These are phyloP conservation scores for Pseudoatta argentina DNA, from an alignment of 1,140 invertebrate species.

Conservation along the genomic window DNA sequence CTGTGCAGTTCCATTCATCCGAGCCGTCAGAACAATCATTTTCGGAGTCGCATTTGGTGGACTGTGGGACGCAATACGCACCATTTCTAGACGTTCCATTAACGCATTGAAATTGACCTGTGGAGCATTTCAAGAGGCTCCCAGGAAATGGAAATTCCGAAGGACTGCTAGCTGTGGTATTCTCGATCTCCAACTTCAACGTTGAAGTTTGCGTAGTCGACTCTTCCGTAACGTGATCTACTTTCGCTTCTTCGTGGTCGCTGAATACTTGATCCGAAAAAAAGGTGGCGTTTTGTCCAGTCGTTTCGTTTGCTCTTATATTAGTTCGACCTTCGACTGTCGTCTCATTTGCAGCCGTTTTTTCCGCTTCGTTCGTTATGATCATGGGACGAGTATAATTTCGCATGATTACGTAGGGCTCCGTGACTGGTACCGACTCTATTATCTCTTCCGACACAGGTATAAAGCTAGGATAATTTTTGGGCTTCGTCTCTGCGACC, in stretches of 20 bases:
- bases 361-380: background rate
- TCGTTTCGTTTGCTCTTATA: constrained; percentile 16
- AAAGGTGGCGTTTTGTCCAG: background rate
- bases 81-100: constrained; percentile 88
- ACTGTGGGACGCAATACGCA: constrained; percentile 87
- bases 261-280: constrained; percentile 11
- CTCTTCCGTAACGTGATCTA: constrained; percentile 28
- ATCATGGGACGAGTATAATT: constrained; percentile 47
- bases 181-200: constrained; percentile 4
- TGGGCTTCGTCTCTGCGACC: background rate
- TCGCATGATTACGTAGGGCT: constrained; percentile 59
- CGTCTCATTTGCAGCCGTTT: background rate
- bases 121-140: constrained; percentile 87
- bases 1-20: constrained; percentile 88
- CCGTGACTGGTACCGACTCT: constrained; percentile 64
- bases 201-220: constrained; percentile 6
- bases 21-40: constrained; percentile 89
- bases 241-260: constrained; percentile 2
- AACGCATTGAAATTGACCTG: constrained; percentile 88
- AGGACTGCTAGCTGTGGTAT: background rate
- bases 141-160: constrained; percentile 17
- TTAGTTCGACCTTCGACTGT: background rate
- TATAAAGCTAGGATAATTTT: constrained; percentile 79
- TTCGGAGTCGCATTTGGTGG: constrained; percentile 88
- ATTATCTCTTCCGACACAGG: constrained; percentile 82